phyloP scores from a whole-genome alignment of 2,888 invertebrate genomes.

The Thysanoteuthis rhombus region DNA sequence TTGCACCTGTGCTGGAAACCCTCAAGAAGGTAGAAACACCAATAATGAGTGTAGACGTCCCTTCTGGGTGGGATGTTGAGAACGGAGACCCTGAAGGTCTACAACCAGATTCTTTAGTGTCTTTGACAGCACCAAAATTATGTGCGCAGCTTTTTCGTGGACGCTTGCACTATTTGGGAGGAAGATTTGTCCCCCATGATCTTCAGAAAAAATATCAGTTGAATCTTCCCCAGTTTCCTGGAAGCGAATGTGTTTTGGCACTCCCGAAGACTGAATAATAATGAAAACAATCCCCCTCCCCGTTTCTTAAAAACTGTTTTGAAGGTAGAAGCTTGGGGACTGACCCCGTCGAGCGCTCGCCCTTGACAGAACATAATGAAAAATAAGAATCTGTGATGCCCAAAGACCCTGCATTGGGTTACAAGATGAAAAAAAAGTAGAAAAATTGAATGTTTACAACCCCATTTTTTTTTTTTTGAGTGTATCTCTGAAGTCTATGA shows the following conservation, averaged over 20 bases:
- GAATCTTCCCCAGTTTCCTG: slow-evolving; percentile 85
- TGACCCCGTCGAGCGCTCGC: too few relatives aligned
- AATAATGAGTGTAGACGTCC: slow-evolving; percentile 87
- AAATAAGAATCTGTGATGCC: too few relatives aligned
- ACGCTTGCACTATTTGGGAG: slow-evolving; percentile 81
- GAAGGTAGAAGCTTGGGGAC: too few relatives aligned
- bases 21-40: slow-evolving; percentile 64
- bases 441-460: too few relatives aligned
- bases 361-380: too few relatives aligned
- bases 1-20: slow-evolving; percentile 69
- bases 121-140: slow-evolving; percentile 93
- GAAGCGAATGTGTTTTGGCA: slow-evolving; percentile 71
- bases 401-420: too few relatives aligned
- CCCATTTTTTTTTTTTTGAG: too few relatives aligned
- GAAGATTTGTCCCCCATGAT: slow-evolving; percentile 88
- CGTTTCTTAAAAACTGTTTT: too few relatives aligned
- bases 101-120: slow-evolving; percentile 87
- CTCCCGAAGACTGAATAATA: slow-evolving; percentile 42
- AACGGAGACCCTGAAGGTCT: slow-evolving; percentile 74
- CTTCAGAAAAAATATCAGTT: slow-evolving; percentile 84
- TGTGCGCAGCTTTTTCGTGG: slow-evolving; percentile 85
- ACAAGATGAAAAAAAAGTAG: too few relatives aligned
- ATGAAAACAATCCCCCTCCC: too few relatives aligned
- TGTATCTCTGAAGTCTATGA: too few relatives aligned
- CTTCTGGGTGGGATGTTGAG: slow-evolving; percentile 99